Evolutionary conservation across 1,140 invertebrate species (phyloP), one percentile per base, ranked within the genome.

Genomic region (Drosophila pachea): DNA sequence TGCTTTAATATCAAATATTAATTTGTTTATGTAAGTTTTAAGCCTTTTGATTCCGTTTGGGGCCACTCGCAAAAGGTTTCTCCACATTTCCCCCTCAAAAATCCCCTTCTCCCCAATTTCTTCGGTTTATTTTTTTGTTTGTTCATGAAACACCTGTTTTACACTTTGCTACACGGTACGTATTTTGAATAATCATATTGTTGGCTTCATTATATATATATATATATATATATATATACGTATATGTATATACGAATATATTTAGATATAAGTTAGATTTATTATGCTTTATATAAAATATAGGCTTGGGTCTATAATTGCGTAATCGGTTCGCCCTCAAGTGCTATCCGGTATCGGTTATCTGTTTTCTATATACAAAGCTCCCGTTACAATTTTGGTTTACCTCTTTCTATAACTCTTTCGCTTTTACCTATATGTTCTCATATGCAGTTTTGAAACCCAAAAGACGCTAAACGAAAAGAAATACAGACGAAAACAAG

Each of bases 101-200:
- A 22, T 22, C 22, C 1, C 22, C 22, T 22, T 22, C 22, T 3
- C 22, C 22, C 22, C 22, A 22, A 22, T 22, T 22, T 22, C 22
- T 22, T 22, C 22, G 3, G 7, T 38, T 38, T 38, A 9, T 11
- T 22, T 16, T 43, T 45, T 45, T 45, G 12, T 35, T 53, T 59
- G 82, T 86, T 86, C 86, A 86, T 86, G 81, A 86, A 86, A 86
- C 82, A 86, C 82, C 66, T 86, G 68, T 86, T 77, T 61, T 64
- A 61, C 52, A 53, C 82, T 81, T 76, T 79, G 45, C 78, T 81
- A 81, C 49, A 65, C 48, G 63, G 50, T 76, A 58, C 62, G 70
- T 67, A 79, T 72, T 43, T 64, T 58, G 60, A 63, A 73, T 75
- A 59, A 60, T 53, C 52, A 67, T 72, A 52, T 58, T 64, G 61